Conservation (phyloP, 2,113 vertebrate species). For the Macquaria ambigua region DNA sequence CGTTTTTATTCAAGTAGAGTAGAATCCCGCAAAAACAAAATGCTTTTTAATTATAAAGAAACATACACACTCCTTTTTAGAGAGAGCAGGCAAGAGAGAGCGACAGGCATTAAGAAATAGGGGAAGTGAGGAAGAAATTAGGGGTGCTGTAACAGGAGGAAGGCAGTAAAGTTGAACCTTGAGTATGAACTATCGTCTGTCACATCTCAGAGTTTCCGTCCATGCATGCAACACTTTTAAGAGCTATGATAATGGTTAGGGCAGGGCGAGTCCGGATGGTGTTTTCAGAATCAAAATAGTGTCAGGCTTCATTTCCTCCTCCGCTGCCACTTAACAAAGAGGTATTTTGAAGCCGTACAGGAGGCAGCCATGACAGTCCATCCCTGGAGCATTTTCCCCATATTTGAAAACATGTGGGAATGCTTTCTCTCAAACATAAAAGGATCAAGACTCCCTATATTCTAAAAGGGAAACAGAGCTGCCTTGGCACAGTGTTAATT, state of each 20-base stretch:
- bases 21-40: constrained; percentile 55
- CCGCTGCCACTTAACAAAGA: constrained; percentile 81
- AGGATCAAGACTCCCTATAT: constrained; percentile 79
- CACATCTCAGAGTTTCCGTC: constrained; percentile 41
- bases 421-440: constrained; percentile 90
- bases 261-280: constrained; percentile 83
- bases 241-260: constrained; percentile 72
- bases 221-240: constrained; percentile 65
- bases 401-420: constrained; percentile 93
- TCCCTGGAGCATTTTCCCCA: constrained; percentile 88
- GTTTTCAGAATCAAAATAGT: constrained; percentile 91
- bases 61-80: constrained; percentile 56
- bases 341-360: constrained; percentile 88
- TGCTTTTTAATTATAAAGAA: constrained; percentile 67
- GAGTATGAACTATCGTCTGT: constrained; percentile 11
- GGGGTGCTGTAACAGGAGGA: constrained; percentile 36
- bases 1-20: constrained; percentile 57
- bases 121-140: constrained; percentile 42
- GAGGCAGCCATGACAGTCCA: constrained; percentile 77
- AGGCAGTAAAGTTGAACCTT: constrained; percentile 15
- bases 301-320: constrained; percentile 90
- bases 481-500: constrained; percentile 85
- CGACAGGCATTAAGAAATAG: constrained; percentile 10
- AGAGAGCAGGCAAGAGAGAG: constrained; percentile 21
- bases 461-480: constrained; percentile 81